Percentiles rank a stretch among this genome's conserved stretches.
phyloP scores from a whole-genome alignment of 2,113 vertebrate species.

The Willisornis vidua region DNA sequence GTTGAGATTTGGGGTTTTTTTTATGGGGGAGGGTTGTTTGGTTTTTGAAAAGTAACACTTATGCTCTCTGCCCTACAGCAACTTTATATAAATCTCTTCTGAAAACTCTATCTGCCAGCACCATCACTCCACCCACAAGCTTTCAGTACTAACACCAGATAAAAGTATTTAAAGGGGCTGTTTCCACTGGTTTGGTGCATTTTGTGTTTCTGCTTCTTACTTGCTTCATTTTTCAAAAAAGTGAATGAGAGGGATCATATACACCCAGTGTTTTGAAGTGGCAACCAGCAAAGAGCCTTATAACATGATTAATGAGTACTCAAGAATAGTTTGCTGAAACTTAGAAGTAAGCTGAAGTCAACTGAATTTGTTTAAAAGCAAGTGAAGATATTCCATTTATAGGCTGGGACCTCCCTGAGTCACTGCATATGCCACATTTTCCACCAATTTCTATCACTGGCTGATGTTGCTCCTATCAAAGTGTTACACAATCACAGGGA shows the following conservation, averaged over 20 bases:
- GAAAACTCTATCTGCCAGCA: conserved; percentile 61
- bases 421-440: background rate
- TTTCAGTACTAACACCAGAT: conserved; percentile 56
- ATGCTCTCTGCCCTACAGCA: conserved; percentile 63
- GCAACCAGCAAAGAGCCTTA: conserved; percentile 48
- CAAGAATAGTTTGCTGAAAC: conserved; percentile 54
- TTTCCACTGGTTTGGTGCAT: conserved; percentile 65
- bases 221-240: background rate
- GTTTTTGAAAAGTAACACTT: conserved; percentile 73
- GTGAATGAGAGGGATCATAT: background rate
- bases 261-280: conserved; percentile 49
- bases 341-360: background rate
- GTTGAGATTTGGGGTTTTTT: background rate
- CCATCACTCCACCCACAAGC: conserved; percentile 18
- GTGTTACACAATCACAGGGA: background rate
- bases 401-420: background rate
- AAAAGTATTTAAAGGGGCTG: conserved; percentile 70
- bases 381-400: background rate
- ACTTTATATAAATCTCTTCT: conserved; percentile 75
- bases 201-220: conserved; percentile 25
- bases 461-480: background rate
- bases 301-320: conserved; percentile 62
- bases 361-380: background rate
- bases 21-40: conserved; percentile 38
- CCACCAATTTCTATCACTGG: background rate